phyloP scores from a whole-genome alignment of 64 coral and sea anemone genomes.

The Astreopora myriophthalma region DNA sequence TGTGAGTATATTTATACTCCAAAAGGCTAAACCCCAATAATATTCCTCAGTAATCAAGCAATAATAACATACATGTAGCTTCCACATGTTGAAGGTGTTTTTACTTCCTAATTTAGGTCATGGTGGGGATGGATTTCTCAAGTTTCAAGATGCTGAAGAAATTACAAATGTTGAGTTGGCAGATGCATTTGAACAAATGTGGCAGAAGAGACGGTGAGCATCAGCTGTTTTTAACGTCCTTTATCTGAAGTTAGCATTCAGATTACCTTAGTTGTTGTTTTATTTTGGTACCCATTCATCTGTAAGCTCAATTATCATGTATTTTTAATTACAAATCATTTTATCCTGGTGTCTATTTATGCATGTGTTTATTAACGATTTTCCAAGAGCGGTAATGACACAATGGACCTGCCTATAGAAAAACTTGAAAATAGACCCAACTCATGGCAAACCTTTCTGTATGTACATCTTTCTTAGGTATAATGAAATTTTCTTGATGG shows the following conservation, averaged over 20 bases:
- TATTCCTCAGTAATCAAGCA: too few species aligned
- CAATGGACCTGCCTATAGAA: background rate
- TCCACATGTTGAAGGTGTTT: background rate
- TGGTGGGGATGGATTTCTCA: conserved; percentile 97
- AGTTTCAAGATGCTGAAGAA: conserved; percentile 99
- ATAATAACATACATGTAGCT: too few species aligned
- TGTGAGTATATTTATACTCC: too few species aligned
- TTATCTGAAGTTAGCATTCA: too few species aligned
- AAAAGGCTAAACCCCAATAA: too few species aligned
- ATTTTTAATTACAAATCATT: too few species aligned
- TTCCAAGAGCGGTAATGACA: too few species aligned
- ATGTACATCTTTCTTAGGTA: conserved; percentile 57
- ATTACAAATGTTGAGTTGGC: conserved; percentile 95
- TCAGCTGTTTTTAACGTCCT: background rate
- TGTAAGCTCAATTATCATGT: too few species aligned
- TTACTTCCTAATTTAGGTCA: conserved; percentile 60
- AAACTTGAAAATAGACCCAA: background rate
- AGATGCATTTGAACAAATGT: conserved; percentile 99
- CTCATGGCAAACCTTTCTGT: background rate
- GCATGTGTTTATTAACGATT: too few species aligned
- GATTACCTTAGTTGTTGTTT: too few species aligned
- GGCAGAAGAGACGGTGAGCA: conserved; percentile 93
- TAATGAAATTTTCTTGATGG: conserved; percentile 88
- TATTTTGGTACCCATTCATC: too few species aligned
- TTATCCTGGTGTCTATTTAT: background rate